Evolutionary conservation across 2,797 vertebrate genomes (phyloP).

Genomic region (Lutjanus campechanus): DNA sequence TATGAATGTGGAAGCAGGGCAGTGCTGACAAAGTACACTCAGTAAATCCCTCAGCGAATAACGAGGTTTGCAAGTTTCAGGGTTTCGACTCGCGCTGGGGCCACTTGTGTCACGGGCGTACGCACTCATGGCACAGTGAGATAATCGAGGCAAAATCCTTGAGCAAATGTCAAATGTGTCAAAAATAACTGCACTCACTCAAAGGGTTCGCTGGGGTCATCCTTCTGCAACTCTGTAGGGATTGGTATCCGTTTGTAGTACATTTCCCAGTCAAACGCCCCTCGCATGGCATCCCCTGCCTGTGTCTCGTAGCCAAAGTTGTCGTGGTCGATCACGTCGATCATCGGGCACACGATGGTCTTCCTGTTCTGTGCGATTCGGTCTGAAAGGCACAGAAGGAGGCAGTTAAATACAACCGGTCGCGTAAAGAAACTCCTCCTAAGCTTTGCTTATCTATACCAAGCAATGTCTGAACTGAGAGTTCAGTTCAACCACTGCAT

Average conservation of each 20-base stretch:
- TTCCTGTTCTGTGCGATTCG: constrained; percentile 94
- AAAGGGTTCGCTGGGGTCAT: constrained; percentile 92
- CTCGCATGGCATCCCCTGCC: constrained; percentile 96
- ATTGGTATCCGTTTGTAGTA: constrained; percentile 98
- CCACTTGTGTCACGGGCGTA: neutral
- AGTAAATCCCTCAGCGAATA: neutral
- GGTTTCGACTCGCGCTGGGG: neutral
- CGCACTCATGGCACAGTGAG: neutral
- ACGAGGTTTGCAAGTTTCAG: neutral
- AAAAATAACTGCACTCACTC: constrained; percentile 86
- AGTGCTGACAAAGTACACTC: constrained; percentile 1
- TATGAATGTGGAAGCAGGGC: neutral
- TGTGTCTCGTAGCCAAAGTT: constrained; percentile 96
- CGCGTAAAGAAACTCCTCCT: neutral
- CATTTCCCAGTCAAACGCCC: constrained; percentile 99
- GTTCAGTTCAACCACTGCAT: neutral
- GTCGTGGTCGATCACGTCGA: constrained; percentile 96
- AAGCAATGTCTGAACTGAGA: neutral
- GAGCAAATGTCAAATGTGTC: neutral
- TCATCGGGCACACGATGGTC: constrained; percentile 97
- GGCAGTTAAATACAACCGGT: constrained; percentile 12
- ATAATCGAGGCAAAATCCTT: neutral
- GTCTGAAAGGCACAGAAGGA: constrained; percentile 81
- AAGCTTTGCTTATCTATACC: neutral
- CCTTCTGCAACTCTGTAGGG: constrained; percentile 89